These are phyloP conservation scores for Junco hyemalis DNA, from an alignment of 2,113 vertebrate genomes.

Conservation along the genomic window DNA sequence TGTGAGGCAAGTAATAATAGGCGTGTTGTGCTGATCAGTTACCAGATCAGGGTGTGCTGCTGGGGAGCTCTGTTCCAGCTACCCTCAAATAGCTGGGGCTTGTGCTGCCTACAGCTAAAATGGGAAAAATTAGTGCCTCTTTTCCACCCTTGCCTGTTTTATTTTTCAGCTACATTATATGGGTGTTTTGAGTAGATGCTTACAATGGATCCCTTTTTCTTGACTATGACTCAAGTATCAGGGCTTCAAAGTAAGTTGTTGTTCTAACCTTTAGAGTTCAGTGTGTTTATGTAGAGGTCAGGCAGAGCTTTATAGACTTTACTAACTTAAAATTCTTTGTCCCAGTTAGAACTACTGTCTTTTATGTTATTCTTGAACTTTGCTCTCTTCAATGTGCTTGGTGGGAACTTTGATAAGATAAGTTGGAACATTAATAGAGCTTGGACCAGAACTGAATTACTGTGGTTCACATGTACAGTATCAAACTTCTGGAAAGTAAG, in stretches of 20 bases:
- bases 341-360: not conserved
- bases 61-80: not conserved
- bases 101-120: not conserved
- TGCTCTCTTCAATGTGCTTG: not conserved
- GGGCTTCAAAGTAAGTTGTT: not conserved
- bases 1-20: not conserved
- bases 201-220: slow-evolving; percentile 19
- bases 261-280: slow-evolving; percentile 25
- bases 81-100: not conserved
- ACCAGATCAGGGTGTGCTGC: not conserved
- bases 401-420: not conserved
- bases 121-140: not conserved
- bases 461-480: not conserved
- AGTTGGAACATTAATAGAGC: not conserved
- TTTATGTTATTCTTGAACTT: not conserved
- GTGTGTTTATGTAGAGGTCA: slow-evolving; percentile 8
- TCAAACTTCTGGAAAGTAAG: not conserved
- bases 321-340: not conserved
- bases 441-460: not conserved
- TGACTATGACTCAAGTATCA: not conserved
- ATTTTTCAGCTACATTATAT: not conserved
- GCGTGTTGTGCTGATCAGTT: not conserved
- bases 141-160: not conserved
- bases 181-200: not conserved
- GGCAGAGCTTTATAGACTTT: not conserved